These are phyloP conservation scores for Nematolebias whitei DNA, from an alignment of 2,113 vertebrate species.

Conservation along the genomic window DNA sequence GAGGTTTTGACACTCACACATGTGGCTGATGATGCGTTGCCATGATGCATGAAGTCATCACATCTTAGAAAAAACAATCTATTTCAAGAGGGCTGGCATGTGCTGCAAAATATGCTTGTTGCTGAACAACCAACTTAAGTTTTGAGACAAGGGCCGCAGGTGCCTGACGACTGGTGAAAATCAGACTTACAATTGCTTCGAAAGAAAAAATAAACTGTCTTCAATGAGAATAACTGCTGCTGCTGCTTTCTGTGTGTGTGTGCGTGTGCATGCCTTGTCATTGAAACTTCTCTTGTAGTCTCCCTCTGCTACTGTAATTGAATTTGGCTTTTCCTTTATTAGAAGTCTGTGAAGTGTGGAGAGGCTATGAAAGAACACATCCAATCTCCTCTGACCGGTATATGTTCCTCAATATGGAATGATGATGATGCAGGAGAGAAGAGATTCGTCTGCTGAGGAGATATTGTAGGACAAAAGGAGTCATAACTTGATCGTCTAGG, in stretches of 20 bases:
- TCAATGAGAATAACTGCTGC: constrained; percentile 19
- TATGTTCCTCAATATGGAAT: constrained; percentile 32
- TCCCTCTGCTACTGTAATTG: constrained; percentile 59
- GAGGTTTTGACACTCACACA: not conserved
- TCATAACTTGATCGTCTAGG: too few species aligned
- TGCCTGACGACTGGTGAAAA: constrained; percentile 38
- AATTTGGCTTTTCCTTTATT: constrained; percentile 71
- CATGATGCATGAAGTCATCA: not conserved
- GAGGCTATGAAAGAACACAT: constrained; percentile 63
- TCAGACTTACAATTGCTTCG: constrained; percentile 23
- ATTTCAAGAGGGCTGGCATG: not conserved
- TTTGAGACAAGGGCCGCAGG: constrained; percentile 37
- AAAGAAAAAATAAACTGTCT: constrained; percentile 26
- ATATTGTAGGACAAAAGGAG: not conserved
- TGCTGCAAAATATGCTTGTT: not conserved
- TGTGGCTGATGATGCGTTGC: not conserved
- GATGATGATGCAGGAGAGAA: constrained; percentile 6
- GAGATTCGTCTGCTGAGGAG: constrained; percentile 1
- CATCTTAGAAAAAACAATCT: not conserved
- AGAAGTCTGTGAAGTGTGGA: constrained; percentile 73
- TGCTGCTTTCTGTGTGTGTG: constrained; percentile 13
- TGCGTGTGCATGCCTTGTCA: constrained; percentile 3
- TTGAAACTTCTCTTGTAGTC: constrained; percentile 32
- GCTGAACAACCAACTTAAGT: not conserved
- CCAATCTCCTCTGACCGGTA: constrained; percentile 62